Evolutionary conservation across 2,113 vertebrate genomes (phyloP), one percentile per base, ranked within the genome.

Genomic region (Lycocorax pyrrhopterus): DNA sequence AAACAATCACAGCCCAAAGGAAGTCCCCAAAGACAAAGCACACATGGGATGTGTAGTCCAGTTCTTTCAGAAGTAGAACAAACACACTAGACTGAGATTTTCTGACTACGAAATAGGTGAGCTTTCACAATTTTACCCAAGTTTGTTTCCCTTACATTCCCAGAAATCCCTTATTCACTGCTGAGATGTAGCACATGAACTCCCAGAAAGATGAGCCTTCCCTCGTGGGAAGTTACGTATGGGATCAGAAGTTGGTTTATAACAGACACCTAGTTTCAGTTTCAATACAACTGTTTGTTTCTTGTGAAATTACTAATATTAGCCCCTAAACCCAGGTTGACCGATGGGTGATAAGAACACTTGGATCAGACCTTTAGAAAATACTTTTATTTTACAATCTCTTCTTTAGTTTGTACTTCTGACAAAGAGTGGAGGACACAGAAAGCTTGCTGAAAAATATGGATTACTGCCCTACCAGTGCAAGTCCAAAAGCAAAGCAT

Each of bases 261-360:
- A 85, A 59, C 6, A 44, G 32, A 46, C 20, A 66, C 5, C 4
- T 59, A 13, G 16, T 72, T 89, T 84, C 68, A 43, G 9, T 58
- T 62, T 58, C 52, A 88, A 33, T 69, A 68, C 0, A 2, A 16
- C 23, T 86, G 11, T 9, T 85, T 66, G 16, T 77, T 86, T 76
- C 49, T 62, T 46, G 22, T 12, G 4, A 91, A 76, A 35, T 63
- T 0, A 30, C 15, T 37, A 52, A 46, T 8, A 41, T 0, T 1
- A 80, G 35, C 21, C 22, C 12, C 37, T 69, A 73, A 92, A 80
- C 26, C 17, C 23, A 69, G 39, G 18, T 1, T 72, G 58, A 13
- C 23, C 66, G 59, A 30, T 47, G 12, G 16, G 4, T 2, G 2
- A 35, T 35, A 66, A 79, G 27, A 73, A 58, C 30, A 30, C 14